phyloP scores from a whole-genome alignment of 2,113 vertebrate species.

The Seriola dumerili region DNA sequence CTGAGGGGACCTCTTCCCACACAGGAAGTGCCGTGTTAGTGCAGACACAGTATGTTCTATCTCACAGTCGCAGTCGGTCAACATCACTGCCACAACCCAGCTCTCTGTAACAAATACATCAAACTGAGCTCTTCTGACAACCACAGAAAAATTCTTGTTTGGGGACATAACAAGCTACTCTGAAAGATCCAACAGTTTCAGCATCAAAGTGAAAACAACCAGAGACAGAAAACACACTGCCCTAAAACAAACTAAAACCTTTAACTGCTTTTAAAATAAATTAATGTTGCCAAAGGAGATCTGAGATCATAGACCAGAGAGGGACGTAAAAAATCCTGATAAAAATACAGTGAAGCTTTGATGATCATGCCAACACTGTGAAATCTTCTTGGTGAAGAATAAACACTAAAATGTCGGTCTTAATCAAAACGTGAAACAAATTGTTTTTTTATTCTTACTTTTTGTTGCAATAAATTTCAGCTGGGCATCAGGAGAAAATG shows the following conservation, averaged over 20 bases:
- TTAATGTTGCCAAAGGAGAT: neutral
- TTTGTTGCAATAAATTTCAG: neutral
- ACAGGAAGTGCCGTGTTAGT: constrained; percentile 77
- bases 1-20: constrained; percentile 72
- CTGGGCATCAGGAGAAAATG: neutral
- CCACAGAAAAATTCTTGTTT: constrained; percentile 53
- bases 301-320: constrained; percentile 9
- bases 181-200: constrained; percentile 18
- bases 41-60: constrained; percentile 76
- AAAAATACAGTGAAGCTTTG: constrained; percentile 1
- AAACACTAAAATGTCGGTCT: constrained; percentile 3
- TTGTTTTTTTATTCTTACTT: neutral
- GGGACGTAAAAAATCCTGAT: constrained; percentile 1
- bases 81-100: constrained; percentile 60
- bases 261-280: constrained; percentile 10
- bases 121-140: constrained; percentile 66
- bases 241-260: constrained; percentile 22
- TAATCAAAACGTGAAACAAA: neutral
- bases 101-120: constrained; percentile 62
- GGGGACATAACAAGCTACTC: constrained; percentile 22
- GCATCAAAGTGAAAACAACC: constrained; percentile 15
- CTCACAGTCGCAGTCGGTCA: constrained; percentile 69
- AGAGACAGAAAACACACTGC: constrained; percentile 17
- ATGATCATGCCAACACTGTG: neutral
- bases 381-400: constrained; percentile 4